Conservation (phyloP, 2,888 invertebrate genomes). For the Netelia melanura region DNA sequence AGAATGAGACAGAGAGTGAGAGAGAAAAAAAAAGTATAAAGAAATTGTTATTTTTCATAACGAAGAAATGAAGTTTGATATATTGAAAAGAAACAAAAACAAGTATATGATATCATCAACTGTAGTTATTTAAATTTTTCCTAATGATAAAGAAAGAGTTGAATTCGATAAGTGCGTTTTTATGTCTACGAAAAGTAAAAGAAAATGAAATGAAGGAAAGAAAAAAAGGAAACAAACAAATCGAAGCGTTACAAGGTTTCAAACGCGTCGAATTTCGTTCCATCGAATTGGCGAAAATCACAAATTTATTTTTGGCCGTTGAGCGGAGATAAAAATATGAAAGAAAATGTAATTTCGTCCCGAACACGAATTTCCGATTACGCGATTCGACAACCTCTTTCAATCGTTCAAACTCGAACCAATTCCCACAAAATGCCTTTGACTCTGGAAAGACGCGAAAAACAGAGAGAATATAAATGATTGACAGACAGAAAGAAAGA, state of each 20-base stretch:
- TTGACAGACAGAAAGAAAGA: slow-evolving; percentile 50
- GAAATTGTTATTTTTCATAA: slow-evolving; percentile 85
- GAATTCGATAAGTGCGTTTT: slow-evolving; percentile 32
- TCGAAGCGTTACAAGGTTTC: slow-evolving; percentile 55
- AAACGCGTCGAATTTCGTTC: slow-evolving; percentile 39
- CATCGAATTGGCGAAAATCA: slow-evolving; percentile 34
- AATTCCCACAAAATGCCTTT: slow-evolving; percentile 71
- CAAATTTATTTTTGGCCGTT: slow-evolving; percentile 44
- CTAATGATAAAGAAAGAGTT: slow-evolving; percentile 74
- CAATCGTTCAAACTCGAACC: slow-evolving; percentile 56
- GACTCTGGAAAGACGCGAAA: slow-evolving; percentile 50
- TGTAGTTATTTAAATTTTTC: slow-evolving; percentile 82
- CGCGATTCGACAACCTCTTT: slow-evolving; percentile 27
- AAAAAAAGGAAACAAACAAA: slow-evolving; percentile 65
- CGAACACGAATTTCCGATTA: slow-evolving; percentile 39
- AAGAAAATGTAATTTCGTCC: slow-evolving; percentile 25
- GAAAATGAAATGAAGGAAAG: slow-evolving; percentile 39
- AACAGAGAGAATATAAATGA: slow-evolving; percentile 35
- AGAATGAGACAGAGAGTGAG: slow-evolving; percentile 34
- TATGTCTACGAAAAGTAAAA: slow-evolving; percentile 34
- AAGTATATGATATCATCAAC: slow-evolving; percentile 77
- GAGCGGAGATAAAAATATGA: slow-evolving; percentile 6
- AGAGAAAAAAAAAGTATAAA: slow-evolving; percentile 76
- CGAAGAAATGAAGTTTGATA: slow-evolving; percentile 80
- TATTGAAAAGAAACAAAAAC: slow-evolving; percentile 74